Percentiles rank a stretch among this genome's conserved stretches.
Conservation (phyloP, 2,113 vertebrate species). For the Clupea harengus region DNA sequence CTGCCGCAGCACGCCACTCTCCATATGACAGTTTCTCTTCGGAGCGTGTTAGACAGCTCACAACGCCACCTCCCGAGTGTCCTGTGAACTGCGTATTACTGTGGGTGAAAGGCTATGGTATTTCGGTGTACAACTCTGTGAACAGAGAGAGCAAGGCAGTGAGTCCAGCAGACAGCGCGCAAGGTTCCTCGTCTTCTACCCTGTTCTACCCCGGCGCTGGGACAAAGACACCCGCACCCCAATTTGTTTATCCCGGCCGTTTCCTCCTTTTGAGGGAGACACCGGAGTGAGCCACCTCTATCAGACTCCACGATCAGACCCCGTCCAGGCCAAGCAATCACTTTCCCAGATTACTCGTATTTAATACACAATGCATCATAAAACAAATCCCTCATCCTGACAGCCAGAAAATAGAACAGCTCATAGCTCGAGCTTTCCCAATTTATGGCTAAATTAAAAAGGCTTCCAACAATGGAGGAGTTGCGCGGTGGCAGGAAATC, state of each 20-base stretch:
- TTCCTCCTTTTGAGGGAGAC: conserved; percentile 72
- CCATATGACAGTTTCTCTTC: conserved; percentile 18
- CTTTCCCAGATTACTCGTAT: conserved; percentile 98
- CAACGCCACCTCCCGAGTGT: conserved; percentile 79
- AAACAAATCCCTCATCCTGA: conserved; percentile 99
- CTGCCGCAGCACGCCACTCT: conserved; percentile 19
- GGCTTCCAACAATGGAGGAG: conserved; percentile 84
- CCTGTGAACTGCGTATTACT: conserved; percentile 15
- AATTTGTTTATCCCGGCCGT: conserved; percentile 68
- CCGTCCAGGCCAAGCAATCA: conserved; percentile 81
- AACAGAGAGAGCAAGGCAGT: neutral
- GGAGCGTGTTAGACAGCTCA: conserved; percentile 58
- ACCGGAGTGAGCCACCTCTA: conserved; percentile 53
- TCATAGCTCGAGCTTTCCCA: conserved; percentile 93
- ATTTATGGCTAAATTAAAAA: conserved; percentile 99
- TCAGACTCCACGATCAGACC: conserved; percentile 78
- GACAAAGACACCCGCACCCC: conserved; percentile 64
- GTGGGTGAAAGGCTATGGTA: neutral
- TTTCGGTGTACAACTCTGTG: neutral
- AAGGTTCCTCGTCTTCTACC: conserved; percentile 57
- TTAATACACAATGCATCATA: conserved; percentile 99
- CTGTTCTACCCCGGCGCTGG: conserved; percentile 58
- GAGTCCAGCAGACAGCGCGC: neutral
- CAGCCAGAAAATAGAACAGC: conserved; percentile 99
- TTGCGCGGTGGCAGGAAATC: conserved; percentile 87